Evolutionary conservation across 2,113 vertebrate species (phyloP), one percentile per base, ranked within the genome.

Genomic region (Pluvianellus socialis): DNA sequence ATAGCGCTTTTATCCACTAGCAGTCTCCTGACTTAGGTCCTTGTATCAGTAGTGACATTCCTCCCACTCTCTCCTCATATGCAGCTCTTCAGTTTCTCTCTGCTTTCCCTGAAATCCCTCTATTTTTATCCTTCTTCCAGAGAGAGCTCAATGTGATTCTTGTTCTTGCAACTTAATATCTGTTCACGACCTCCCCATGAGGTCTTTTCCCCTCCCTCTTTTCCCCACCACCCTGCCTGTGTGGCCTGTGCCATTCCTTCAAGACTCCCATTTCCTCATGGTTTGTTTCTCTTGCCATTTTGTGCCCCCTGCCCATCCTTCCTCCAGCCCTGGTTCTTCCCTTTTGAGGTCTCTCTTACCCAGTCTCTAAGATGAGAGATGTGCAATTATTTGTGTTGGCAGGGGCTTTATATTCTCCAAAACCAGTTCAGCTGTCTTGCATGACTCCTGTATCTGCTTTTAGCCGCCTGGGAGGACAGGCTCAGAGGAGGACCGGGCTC

Each of bases 21-120:
- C 7, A 14, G 56, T 21, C 45, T 81, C 56, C 47, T 87, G 67
- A 27, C 63, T 61, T 66, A 26, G 26, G 13, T 85, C 7, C 32
- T 33, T 4, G 0, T 27, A 35, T 42, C 70, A 33, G 11, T 16
- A 59, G 35, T 10, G 49, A 27, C 0, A 0, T 77, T 71, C n/a
- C 3, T 74, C n/a, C 55, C 10, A 3, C 38, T 73, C 17, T 59
- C 10, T 75, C 30, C 26, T 72, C 13, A 1, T 44, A 5, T 5
- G 16, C 58, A 53, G 17, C 59, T 66, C 71, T 66, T 79, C 27
- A 45, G 2, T n/a, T 79, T 75, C 10, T 81, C 21, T 84, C 30
- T 14, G 42, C 44, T 73, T 35, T 55, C 33, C 15, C 33, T 63
- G 10, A 74, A 55, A 72, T 65, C 32, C 35, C 28, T 73, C 45